Percentiles rank a stretch among this genome's conserved stretches.
Evolutionary conservation across 2,113 vertebrate genomes (phyloP).

Genomic region (Tupaia tana): DNA sequence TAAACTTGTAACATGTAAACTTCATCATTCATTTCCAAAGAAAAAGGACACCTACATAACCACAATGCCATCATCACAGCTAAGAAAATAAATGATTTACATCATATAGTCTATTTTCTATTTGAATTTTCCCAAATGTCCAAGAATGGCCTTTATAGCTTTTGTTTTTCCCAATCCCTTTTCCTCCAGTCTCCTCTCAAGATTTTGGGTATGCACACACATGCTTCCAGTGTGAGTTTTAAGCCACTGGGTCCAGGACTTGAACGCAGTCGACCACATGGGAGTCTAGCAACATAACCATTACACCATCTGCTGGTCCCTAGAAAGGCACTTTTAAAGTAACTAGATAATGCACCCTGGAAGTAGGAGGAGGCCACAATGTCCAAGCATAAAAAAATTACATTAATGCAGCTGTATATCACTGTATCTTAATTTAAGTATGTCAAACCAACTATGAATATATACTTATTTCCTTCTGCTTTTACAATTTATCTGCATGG

Average conservation of each 20-base stretch:
- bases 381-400: conserved; percentile 37
- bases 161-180: not conserved
- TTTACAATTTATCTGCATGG: not conserved
- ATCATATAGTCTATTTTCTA: not conserved
- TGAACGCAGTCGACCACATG: no score
- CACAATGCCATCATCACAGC: not conserved
- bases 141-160: conserved; percentile 22
- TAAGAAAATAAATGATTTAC: conserved; percentile 20
- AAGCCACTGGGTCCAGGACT: no score
- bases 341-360: conserved; percentile 32
- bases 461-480: not conserved
- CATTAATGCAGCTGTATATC: not conserved
- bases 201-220: no score
- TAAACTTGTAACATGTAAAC: no score
- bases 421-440: conserved; percentile 43
- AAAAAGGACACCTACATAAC: not conserved
- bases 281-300: no score
- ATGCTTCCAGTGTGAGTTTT: no score
- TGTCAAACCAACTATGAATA: not conserved
- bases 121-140: conserved; percentile 1
- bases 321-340: conserved; percentile 20
- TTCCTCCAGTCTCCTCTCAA: no score
- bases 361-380: conserved; percentile 1
- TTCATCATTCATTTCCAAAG: not conserved
- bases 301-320: no score